phyloP scores from a whole-genome alignment of 2,797 vertebrate species.

The Acanthiza pusilla region DNA sequence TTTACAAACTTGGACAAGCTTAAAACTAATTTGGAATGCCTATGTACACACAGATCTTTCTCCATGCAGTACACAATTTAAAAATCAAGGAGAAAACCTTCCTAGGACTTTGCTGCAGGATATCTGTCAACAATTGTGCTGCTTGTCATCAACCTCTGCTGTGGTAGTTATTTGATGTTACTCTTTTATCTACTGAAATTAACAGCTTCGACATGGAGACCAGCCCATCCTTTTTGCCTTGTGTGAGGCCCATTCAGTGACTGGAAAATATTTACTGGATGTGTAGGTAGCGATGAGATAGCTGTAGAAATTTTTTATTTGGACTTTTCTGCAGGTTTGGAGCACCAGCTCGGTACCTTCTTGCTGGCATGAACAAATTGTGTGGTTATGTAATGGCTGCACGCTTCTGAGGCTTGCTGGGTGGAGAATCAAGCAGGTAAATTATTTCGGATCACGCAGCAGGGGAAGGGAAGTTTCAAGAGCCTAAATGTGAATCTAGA shows the following conservation, averaged over 20 bases:
- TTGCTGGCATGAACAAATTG: rapidly evolving
- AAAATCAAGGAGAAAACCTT: not conserved
- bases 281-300: not conserved
- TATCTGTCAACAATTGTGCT: not conserved
- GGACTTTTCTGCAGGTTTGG: not conserved
- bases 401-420: not conserved
- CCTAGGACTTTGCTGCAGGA: not conserved
- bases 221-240: not conserved
- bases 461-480: not conserved
- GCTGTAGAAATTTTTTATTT: not conserved
- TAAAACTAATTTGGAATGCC: not conserved
- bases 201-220: not conserved
- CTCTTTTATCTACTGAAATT: not conserved
- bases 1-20: not conserved
- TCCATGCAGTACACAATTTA: not conserved
- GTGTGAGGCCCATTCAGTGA: not conserved
- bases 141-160: not conserved
- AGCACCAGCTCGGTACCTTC: not conserved
- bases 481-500: not conserved
- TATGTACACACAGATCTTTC: not conserved
- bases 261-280: not conserved
- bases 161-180: not conserved
- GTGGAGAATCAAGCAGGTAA: not conserved
- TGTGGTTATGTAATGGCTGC: not conserved
- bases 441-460: not conserved